phyloP scores from a whole-genome alignment of 2,113 vertebrate genomes.

The Callorhinus ursinus region DNA sequence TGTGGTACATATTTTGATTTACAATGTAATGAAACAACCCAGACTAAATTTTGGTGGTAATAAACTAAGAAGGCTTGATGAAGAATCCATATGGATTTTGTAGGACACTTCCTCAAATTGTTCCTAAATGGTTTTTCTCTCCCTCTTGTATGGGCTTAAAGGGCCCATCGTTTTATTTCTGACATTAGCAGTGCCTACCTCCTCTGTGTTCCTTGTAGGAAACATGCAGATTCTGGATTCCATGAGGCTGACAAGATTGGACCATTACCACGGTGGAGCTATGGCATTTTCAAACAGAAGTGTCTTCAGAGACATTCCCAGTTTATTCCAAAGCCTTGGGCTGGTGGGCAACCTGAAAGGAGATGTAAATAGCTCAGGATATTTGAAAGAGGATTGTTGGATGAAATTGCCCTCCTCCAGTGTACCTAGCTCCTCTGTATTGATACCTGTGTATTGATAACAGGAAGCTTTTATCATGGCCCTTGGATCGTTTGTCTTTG shows the following conservation, averaged over 20 bases:
- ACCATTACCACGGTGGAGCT: background rate
- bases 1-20: background rate
- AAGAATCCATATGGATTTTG: conserved; percentile 16
- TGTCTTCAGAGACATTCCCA: background rate
- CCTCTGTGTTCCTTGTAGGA: background rate
- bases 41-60: conserved; percentile 33
- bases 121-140: background rate
- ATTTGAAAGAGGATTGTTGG: background rate
- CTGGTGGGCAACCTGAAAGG: background rate
- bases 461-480: background rate
- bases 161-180: background rate
- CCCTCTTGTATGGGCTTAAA: background rate
- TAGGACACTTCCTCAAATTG: background rate
- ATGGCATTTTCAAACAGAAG: background rate
- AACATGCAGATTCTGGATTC: background rate
- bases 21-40: background rate
- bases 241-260: background rate
- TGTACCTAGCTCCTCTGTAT: background rate
- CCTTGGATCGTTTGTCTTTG: background rate
- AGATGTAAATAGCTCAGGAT: background rate
- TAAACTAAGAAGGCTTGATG: conserved; percentile 2
- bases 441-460: background rate
- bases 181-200: background rate
- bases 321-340: background rate
- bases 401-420: background rate